Conservation (phyloP, 2,113 vertebrate genomes). For the Limnothrissa miodon region DNA sequence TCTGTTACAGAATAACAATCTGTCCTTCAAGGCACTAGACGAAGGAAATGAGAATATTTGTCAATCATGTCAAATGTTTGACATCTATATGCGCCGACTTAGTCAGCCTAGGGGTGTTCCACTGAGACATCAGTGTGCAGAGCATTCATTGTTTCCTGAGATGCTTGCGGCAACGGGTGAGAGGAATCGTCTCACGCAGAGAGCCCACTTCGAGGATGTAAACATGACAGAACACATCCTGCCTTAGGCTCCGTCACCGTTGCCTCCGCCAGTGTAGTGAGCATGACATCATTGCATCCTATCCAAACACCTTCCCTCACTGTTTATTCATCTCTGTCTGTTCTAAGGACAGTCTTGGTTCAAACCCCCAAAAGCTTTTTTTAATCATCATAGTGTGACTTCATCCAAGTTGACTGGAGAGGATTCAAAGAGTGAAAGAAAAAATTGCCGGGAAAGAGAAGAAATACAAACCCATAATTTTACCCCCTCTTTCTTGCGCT, state of each 20-base stretch:
- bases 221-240: constrained; percentile 27
- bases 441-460: not conserved
- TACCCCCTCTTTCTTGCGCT: not conserved
- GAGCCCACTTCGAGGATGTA: not conserved
- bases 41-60: not conserved
- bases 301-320: constrained; percentile 14
- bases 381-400: not conserved
- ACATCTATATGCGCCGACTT: not conserved
- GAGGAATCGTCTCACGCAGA: not conserved
- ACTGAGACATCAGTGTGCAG: not conserved
- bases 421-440: constrained; percentile 1
- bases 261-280: not conserved
- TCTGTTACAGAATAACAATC: not conserved
- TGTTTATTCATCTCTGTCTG: constrained; percentile 25
- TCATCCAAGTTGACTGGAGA: not conserved
- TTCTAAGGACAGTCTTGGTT: not conserved
- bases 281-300: constrained; percentile 26
- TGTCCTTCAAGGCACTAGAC: not conserved
- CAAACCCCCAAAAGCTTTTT: constrained; percentile 7
- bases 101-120: not conserved
- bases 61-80: not conserved
- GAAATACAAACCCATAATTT: not conserved
- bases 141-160: not conserved
- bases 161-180: not conserved
- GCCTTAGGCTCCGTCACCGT: not conserved